phyloP scores from a whole-genome alignment of 2,888 invertebrate species.

The Limnephilus auricula region DNA sequence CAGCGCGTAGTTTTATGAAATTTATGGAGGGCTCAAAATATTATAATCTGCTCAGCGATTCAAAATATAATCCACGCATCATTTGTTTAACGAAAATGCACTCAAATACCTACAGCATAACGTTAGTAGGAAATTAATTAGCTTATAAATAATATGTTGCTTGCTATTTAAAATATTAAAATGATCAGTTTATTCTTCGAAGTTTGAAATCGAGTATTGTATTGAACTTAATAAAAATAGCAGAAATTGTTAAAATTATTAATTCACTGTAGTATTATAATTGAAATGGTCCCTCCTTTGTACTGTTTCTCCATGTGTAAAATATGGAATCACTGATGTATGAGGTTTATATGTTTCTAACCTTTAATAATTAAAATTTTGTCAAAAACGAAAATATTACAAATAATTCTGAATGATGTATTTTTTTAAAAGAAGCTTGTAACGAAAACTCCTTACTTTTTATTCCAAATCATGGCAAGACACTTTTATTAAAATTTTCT shows the following conservation, averaged over 20 bases:
- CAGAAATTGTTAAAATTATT: neutral
- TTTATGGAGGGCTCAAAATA: slow-evolving; percentile 5
- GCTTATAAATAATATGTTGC: neutral
- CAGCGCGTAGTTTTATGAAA: neutral
- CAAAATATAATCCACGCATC: neutral
- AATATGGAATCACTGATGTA: neutral
- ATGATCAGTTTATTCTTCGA: neutral
- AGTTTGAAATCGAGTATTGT: neutral
- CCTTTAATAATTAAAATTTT: neutral
- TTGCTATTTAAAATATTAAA: neutral
- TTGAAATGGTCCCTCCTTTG: neutral
- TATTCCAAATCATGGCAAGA: neutral
- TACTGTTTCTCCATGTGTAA: neutral
- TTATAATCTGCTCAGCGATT: slow-evolving; percentile 19
- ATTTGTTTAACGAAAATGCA: neutral
- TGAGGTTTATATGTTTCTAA: neutral
- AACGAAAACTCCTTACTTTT: neutral
- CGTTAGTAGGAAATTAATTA: neutral
- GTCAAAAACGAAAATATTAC: neutral
- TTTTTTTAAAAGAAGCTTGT: neutral
- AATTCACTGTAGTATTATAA: neutral
- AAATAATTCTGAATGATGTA: neutral
- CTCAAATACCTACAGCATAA: neutral
- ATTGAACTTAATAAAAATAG: neutral
- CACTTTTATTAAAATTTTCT: neutral